Evolutionary conservation across 2,113 vertebrate species (phyloP).

Genomic region (Tauraco erythrolophus): DNA sequence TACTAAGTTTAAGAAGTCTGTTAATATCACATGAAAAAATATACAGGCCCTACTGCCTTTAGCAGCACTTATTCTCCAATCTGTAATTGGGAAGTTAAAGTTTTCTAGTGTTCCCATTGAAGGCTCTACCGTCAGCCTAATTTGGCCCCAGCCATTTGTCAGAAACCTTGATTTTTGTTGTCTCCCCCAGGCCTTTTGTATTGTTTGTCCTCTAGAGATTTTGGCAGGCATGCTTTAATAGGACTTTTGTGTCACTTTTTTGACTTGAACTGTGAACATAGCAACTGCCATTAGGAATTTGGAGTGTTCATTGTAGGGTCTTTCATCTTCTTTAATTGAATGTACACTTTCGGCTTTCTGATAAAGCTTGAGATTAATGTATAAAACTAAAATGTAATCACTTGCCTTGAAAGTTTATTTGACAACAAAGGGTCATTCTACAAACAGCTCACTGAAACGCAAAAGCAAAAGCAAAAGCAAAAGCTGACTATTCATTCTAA

Average conservation of each 20-base stretch:
- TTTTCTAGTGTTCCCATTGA: neutral
- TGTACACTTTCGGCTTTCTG: neutral
- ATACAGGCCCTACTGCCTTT: neutral
- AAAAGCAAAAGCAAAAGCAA: neutral
- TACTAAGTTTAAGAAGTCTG: neutral
- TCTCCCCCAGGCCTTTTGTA: neutral
- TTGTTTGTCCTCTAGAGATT: neutral
- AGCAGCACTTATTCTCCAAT: neutral
- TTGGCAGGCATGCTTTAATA: neutral
- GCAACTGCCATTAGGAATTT: neutral
- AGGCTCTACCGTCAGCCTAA: neutral
- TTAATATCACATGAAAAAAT: neutral
- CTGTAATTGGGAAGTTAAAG: neutral
- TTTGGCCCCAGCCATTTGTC: neutral
- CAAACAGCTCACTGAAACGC: neutral
- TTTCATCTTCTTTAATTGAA: neutral
- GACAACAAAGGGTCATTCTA: neutral
- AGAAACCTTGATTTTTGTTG: neutral
- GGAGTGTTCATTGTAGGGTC: neutral
- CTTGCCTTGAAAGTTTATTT: neutral
- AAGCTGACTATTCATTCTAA: neutral
- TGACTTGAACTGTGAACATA: neutral
- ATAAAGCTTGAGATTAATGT: neutral
- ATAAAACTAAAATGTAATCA: neutral
- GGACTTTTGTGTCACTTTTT: neutral